Conservation (phyloP, 30 jellyfish, hydroid and myxozoan genomes). For the Aurelia sp. region DNA sequence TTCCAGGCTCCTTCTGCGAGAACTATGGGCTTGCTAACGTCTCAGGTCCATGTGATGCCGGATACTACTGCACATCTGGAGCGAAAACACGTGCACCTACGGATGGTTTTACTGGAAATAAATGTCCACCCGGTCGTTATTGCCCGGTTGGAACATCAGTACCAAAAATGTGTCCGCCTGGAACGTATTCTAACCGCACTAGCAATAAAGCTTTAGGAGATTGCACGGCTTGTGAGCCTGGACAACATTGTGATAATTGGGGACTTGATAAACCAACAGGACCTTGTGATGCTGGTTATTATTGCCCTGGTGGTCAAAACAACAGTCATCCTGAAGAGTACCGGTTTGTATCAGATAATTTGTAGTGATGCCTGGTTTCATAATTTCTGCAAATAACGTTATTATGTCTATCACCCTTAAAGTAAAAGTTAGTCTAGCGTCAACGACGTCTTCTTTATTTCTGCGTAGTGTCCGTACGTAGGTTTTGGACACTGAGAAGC, state of each 20-base stretch:
- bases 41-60: slow-evolving; percentile 90
- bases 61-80: slow-evolving; percentile 77
- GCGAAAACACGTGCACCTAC: slow-evolving; percentile 84
- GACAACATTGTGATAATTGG: slow-evolving; percentile 77
- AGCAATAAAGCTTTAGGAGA: slow-evolving; percentile 77
- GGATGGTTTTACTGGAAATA: slow-evolving; percentile 85
- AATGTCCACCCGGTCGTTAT: slow-evolving; percentile 89
- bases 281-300: slow-evolving; percentile 88
- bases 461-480: too few relatives aligned
- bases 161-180: slow-evolving; percentile 92
- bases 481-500: too few relatives aligned
- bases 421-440: too few relatives aligned
- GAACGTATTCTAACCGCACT: slow-evolving; percentile 77
- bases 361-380: too few relatives aligned
- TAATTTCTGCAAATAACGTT: too few relatives aligned
- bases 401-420: too few relatives aligned
- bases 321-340: slow-evolving; percentile 75
- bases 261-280: slow-evolving; percentile 88
- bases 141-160: slow-evolving; percentile 78
- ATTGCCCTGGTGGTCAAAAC: slow-evolving; percentile 95
- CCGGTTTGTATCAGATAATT: slow-evolving; percentile 40
- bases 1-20: slow-evolving; percentile 78
- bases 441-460: too few relatives aligned
- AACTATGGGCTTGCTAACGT: slow-evolving; percentile 69
- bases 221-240: slow-evolving; percentile 85